Percentiles rank a stretch among this genome's conserved stretches.
phyloP scores from a whole-genome alignment of 2,888 invertebrate species.

The Polydrusus pterygomalis region DNA sequence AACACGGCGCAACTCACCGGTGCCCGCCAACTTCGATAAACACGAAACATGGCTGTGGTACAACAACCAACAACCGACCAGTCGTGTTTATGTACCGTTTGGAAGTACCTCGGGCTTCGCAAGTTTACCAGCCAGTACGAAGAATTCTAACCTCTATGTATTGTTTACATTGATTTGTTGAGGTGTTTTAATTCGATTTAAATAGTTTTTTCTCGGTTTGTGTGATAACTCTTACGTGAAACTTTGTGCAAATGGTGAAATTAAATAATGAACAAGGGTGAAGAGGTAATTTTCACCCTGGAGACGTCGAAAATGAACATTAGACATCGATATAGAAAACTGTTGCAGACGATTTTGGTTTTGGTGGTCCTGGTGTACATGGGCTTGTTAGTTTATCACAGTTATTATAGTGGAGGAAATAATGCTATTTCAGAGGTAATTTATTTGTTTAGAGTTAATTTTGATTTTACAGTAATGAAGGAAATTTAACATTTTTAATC shows the following conservation, averaged over 20 bases:
- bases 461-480: background rate
- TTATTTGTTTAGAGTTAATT: background rate
- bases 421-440: conserved; percentile 59
- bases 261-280: conserved; percentile 63
- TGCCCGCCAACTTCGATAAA: conserved; percentile 44
- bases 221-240: conserved; percentile 31
- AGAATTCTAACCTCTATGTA: conserved; percentile 41
- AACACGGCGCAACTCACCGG: conserved; percentile 27
- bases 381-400: conserved; percentile 68
- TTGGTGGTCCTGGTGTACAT: conserved; percentile 68
- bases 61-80: conserved; percentile 39
- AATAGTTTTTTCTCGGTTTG: background rate
- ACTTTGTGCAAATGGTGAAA: conserved; percentile 30
- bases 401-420: conserved; percentile 65
- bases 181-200: conserved; percentile 60
- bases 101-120: conserved; percentile 24
- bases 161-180: conserved; percentile 53
- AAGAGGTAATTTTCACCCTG: conserved; percentile 63
- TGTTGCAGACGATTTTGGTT: conserved; percentile 67
- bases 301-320: conserved; percentile 66
- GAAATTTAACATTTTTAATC: background rate
- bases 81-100: conserved; percentile 46
- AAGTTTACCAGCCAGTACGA: conserved; percentile 19
- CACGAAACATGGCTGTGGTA: conserved; percentile 45
- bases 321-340: conserved; percentile 66